Conservation (phyloP, 2,113 vertebrate species). For the Hemiprocne comata region DNA sequence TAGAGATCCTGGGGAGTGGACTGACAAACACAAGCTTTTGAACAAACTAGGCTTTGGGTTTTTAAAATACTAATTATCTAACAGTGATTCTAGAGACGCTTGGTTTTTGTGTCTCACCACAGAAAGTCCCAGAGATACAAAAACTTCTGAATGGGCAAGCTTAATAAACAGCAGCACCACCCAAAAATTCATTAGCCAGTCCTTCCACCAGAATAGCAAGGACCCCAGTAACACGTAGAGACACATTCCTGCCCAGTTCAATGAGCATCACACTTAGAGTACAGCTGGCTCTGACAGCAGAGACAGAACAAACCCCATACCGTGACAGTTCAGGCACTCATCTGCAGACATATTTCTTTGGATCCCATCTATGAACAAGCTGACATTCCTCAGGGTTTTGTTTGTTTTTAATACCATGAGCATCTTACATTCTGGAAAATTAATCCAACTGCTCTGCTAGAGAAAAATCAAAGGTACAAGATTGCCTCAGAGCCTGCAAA, state of each 20-base stretch:
- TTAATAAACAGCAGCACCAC: background rate
- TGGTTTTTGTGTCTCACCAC: background rate
- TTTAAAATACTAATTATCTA: background rate
- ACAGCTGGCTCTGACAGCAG: background rate
- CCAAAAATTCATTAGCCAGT: background rate
- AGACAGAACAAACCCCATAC: background rate
- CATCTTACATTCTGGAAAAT: background rate
- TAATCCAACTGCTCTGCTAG: background rate
- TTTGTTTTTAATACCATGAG: background rate
- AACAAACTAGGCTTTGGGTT: background rate
- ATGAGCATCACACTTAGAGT: background rate
- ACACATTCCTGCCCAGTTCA: accelerated
- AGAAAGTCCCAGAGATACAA: background rate
- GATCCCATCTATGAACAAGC: background rate
- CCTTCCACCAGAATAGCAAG: background rate
- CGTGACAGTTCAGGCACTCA: background rate
- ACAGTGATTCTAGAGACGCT: background rate
- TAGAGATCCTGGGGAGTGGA: accelerated
- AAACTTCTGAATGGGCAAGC: too few relatives aligned
- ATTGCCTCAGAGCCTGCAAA: background rate
- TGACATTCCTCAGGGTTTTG: background rate
- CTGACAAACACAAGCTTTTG: background rate
- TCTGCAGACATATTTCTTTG: background rate
- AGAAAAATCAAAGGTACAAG: background rate
- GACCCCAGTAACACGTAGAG: background rate